Evolutionary conservation across 2,113 vertebrate genomes (phyloP), one percentile per base, ranked within the genome.

Genomic region (Otis tarda): DNA sequence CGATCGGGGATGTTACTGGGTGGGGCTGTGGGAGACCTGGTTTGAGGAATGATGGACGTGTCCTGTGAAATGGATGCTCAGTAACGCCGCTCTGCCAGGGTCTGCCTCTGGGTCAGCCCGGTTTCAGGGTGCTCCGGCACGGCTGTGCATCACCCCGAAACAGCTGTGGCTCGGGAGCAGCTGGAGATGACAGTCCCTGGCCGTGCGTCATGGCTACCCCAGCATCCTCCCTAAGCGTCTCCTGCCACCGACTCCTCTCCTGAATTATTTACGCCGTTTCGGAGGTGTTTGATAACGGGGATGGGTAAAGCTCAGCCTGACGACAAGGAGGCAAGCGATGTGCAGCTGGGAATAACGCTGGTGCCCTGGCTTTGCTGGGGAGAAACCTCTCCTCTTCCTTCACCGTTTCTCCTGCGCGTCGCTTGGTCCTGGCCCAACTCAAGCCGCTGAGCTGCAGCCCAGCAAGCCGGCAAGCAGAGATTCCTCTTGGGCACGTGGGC

Each of bases 251-350:
- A 15, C 61, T 50, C 65, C 24, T 43, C 55, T 61, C 41, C 69
- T 53, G 52, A 75, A 18, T 63, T 41, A n/a, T 12, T 55, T 56
- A 24, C 56, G 7, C 14, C 2, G 0, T 67, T 82, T 90, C 60
- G 55, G 65, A 25, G 41, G 41, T 22, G 35, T 39, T 94, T 68
- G 5, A 2, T 16, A 10, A 8, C 0, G 1, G 59, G 57, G 27
- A 24, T 55, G 76, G 60, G 24, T 41, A 47, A n/a, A 89, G 30
- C 53, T 82, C 23, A 15, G 60, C 35, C 30, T 33, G 60, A 5
- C 2, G n/a, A 52, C 0, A 28, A 37, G 37, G 37, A 18, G 47
- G 12, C 4, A 11, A 71, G 30, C 0, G 0, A 23, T 15, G 50
- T 15, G 57, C 60, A 53, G 49, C 61, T 70, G 57, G 92, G 55